phyloP scores from a whole-genome alignment of 2,797 vertebrate genomes.

The Crossoptilon crossoptilon region DNA sequence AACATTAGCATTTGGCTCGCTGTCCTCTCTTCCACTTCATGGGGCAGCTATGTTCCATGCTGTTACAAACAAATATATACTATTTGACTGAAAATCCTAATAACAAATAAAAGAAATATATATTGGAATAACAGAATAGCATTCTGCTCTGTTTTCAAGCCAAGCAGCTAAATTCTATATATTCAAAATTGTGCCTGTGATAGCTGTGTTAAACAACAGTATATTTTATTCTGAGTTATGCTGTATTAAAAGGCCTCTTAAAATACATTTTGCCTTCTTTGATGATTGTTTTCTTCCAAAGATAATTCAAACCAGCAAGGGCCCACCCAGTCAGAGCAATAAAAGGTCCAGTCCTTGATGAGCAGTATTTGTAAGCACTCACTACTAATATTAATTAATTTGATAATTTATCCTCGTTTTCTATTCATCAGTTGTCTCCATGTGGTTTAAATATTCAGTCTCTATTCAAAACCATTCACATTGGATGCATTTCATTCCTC shows the following conservation, averaged over 20 bases:
- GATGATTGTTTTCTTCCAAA: conserved; percentile 59
- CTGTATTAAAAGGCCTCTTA: conserved; percentile 55
- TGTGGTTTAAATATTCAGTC: conserved; percentile 66
- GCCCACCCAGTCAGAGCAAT: conserved; percentile 21
- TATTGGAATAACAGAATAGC: not conserved
- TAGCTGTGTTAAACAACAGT: conserved; percentile 46
- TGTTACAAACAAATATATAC: not conserved
- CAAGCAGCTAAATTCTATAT: conserved; percentile 26
- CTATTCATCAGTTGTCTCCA: conserved; percentile 67
- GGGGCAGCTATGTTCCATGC: not conserved
- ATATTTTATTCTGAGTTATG: conserved; percentile 39
- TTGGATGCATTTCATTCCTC: conserved; percentile 37
- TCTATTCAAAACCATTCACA: conserved; percentile 55
- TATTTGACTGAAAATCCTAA: not conserved
- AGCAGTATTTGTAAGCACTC: conserved; percentile 67
- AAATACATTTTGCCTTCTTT: conserved; percentile 62
- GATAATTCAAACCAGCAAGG: conserved; percentile 62
- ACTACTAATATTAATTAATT: conserved; percentile 73
- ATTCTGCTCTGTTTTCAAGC: conserved; percentile 45
- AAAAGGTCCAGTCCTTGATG: conserved; percentile 23
- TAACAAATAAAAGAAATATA: conserved; percentile 22
- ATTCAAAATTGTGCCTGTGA: conserved; percentile 7
- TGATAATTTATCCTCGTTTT: conserved; percentile 57
- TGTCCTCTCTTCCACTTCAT: not conserved
- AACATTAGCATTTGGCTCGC: not conserved